phyloP scores from a whole-genome alignment of 2,888 invertebrate genomes.

The Eulithis prunata region DNA sequence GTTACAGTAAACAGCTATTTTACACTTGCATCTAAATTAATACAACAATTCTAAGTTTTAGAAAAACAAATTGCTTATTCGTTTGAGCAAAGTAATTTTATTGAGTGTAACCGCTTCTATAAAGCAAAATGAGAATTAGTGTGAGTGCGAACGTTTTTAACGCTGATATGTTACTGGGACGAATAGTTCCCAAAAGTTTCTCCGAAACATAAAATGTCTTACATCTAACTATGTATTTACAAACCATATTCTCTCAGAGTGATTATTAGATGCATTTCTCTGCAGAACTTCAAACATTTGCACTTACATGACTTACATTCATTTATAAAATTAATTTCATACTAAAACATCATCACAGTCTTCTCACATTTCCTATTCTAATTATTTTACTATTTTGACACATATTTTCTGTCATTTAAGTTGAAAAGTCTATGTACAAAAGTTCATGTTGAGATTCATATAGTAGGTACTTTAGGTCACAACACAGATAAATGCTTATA shows the following conservation, averaged over 20 bases:
- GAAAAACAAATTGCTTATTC: slow-evolving; percentile 62
- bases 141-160: slow-evolving; percentile 51
- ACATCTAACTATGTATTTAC: slow-evolving; percentile 43
- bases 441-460: slow-evolving; percentile 31
- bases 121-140: slow-evolving; percentile 37
- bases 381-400: slow-evolving; percentile 55
- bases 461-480: slow-evolving; percentile 25
- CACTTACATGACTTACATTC: slow-evolving; percentile 60
- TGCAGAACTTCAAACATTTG: slow-evolving; percentile 37
- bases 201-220: slow-evolving; percentile 47
- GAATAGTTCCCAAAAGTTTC: slow-evolving; percentile 50
- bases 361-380: slow-evolving; percentile 75
- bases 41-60: slow-evolving; percentile 19
- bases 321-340: slow-evolving; percentile 60
- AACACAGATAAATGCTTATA: slow-evolving; percentile 30
- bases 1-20: slow-evolving; percentile 41
- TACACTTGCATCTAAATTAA: slow-evolving; percentile 40
- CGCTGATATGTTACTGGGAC: slow-evolving; percentile 64
- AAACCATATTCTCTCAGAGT: slow-evolving; percentile 27
- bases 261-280: slow-evolving; percentile 34
- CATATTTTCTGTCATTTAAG: slow-evolving; percentile 45
- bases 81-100: slow-evolving; percentile 70
- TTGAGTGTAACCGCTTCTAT: slow-evolving; percentile 40
- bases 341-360: slow-evolving; percentile 80
- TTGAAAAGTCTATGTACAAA: slow-evolving; percentile 37